Evolutionary conservation across 2,113 vertebrate genomes (phyloP).

Genomic region (Gymnarchus niloticus): DNA sequence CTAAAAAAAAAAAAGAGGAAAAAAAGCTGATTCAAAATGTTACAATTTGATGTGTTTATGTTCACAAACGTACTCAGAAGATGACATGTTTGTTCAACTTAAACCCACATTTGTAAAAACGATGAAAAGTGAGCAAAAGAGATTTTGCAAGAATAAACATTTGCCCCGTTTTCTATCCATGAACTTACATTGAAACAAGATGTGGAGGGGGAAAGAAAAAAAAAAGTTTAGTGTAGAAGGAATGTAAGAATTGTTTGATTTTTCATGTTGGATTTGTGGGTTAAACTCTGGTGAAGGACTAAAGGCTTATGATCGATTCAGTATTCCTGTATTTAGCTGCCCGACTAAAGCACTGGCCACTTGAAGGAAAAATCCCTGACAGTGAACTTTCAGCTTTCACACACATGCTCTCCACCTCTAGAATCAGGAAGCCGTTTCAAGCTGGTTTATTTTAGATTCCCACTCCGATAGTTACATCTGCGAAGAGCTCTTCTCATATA

Average conservation of each 20-base stretch:
- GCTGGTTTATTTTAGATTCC: background rate
- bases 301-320: background rate
- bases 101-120: constrained; percentile 53
- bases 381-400: constrained; percentile 17
- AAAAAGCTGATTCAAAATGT: constrained; percentile 36
- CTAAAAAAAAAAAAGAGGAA: constrained; percentile 20
- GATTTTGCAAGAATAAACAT: constrained; percentile 63
- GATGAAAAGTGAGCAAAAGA: constrained; percentile 55
- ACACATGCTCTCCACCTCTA: constrained; percentile 1
- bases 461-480: background rate
- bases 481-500: background rate
- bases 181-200: constrained; percentile 59
- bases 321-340: constrained; percentile 16
- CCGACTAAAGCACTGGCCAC: background rate
- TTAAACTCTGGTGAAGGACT: constrained; percentile 24
- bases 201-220: constrained; percentile 34
- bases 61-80: constrained; percentile 59
- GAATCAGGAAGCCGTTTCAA: constrained; percentile 4
- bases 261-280: constrained; percentile 37
- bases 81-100: constrained; percentile 64
- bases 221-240: constrained; percentile 32
- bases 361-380: background rate
- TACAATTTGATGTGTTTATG: constrained; percentile 48
- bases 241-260: constrained; percentile 32
- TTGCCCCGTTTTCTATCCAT: constrained; percentile 50